A percentile compares a stretch with the other conserved stretches of the same genome.
Evolutionary conservation across 2,113 vertebrate species (phyloP).

Genomic region (Arizona elegans): DNA sequence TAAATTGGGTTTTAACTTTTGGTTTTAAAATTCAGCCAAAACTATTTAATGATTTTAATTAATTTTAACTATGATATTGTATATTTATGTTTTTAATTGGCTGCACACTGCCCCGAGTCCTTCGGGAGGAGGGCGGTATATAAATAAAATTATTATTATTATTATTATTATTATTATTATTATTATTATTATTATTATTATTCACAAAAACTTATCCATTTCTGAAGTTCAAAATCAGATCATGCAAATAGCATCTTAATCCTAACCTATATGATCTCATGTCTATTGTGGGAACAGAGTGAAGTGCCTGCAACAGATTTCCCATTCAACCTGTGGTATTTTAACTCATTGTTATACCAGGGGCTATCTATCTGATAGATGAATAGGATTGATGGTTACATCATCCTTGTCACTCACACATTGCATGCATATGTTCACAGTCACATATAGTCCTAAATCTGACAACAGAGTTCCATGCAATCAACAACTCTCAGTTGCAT

Average conservation of each 20-base stretch:
- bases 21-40: too few species aligned
- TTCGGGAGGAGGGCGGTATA: too few species aligned
- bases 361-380: background rate
- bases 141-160: too few species aligned
- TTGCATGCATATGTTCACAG: background rate
- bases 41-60: too few species aligned
- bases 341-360: background rate
- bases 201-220: background rate
- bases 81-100: too few species aligned
- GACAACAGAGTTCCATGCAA: background rate
- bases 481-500: background rate
- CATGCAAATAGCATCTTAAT: background rate
- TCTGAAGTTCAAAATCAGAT: background rate
- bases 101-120: too few species aligned
- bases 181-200: too few species aligned
- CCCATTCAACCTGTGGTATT: background rate
- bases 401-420: background rate
- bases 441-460: background rate
- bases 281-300: background rate
- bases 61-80: too few species aligned
- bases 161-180: too few species aligned
- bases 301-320: background rate
- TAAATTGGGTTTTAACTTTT: too few species aligned
- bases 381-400: background rate
- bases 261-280: background rate